Evolutionary conservation across 2,888 invertebrate genomes (phyloP).

Genomic region (Idaea straminata): DNA sequence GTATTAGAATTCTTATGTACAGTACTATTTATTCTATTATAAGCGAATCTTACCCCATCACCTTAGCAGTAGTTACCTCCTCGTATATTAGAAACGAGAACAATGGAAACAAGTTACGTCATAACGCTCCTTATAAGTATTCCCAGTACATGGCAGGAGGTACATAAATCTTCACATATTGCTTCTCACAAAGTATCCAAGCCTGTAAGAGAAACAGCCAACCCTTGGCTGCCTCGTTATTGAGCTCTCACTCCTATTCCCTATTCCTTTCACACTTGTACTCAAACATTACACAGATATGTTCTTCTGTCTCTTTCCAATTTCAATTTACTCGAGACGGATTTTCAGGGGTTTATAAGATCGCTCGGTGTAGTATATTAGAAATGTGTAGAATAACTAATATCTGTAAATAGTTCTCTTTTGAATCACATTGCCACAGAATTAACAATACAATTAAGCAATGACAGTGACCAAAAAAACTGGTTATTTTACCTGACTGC

Average conservation of each 20-base stretch:
- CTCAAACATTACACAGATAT: conserved; percentile 30
- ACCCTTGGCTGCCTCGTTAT: conserved; percentile 80
- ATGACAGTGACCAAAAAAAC: too few relatives aligned
- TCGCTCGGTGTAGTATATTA: conserved; percentile 41
- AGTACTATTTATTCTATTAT: too few relatives aligned
- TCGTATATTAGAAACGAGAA: conserved; percentile 41
- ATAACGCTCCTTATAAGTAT: conserved; percentile 62
- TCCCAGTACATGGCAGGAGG: conserved; percentile 55
- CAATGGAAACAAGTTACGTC: conserved; percentile 64
- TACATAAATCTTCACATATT: conserved; percentile 78
- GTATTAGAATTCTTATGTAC: too few relatives aligned
- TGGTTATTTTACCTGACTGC: too few relatives aligned
- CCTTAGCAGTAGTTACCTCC: conserved; percentile 6
- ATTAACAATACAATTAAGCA: too few relatives aligned
- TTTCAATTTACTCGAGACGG: conserved; percentile 80
- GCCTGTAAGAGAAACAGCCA: conserved; percentile 76
- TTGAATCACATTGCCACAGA: too few relatives aligned
- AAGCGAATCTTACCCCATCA: too few relatives aligned
- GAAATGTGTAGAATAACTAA: neutral
- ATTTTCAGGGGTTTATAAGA: conserved; percentile 77
- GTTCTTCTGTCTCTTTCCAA: conserved; percentile 65
- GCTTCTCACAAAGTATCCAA: conserved; percentile 62
- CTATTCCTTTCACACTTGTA: conserved; percentile 49
- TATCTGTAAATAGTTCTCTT: too few relatives aligned
- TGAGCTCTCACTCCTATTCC: conserved; percentile 75